Percentiles rank a stretch among this genome's conserved stretches.
These are phyloP conservation scores for Conistra vaccinii DNA, from an alignment of 2,888 invertebrate species.

Conservation along the genomic window DNA sequence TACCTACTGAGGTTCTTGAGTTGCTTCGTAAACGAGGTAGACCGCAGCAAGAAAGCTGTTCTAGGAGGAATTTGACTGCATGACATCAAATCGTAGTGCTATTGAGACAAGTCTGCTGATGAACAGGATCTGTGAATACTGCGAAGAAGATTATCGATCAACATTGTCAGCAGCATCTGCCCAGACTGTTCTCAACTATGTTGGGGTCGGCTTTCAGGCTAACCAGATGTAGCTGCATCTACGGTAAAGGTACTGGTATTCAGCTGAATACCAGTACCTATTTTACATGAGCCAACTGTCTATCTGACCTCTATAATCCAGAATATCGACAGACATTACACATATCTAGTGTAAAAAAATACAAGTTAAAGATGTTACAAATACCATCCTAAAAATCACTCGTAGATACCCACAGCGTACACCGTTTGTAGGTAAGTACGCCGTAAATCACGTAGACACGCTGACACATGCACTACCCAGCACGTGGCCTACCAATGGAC, in stretches of 20 bases:
- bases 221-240: not conserved
- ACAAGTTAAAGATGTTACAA: not conserved
- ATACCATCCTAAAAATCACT: not conserved
- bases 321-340: not conserved
- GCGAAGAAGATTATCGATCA: not conserved
- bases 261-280: not conserved
- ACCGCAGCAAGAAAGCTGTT: not conserved
- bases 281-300: not conserved
- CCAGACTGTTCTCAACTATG: too few species aligned
- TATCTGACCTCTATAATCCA: not conserved
- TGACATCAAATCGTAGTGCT: not conserved
- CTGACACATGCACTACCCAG: conserved; percentile 24
- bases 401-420: not conserved
- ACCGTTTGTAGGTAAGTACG: not conserved
- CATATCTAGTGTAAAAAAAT: not conserved
- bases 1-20: not conserved
- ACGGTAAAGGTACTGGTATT: too few species aligned
- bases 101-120: not conserved
- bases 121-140: not conserved
- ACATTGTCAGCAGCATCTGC: not conserved
- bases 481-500: conserved; percentile 64
- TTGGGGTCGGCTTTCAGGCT: not conserved
- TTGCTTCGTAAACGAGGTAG: not conserved
- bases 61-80: not conserved
- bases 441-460: conserved; percentile 12